Conservation (phyloP, 2,113 vertebrate species). For the Henicopernis longicauda region DNA sequence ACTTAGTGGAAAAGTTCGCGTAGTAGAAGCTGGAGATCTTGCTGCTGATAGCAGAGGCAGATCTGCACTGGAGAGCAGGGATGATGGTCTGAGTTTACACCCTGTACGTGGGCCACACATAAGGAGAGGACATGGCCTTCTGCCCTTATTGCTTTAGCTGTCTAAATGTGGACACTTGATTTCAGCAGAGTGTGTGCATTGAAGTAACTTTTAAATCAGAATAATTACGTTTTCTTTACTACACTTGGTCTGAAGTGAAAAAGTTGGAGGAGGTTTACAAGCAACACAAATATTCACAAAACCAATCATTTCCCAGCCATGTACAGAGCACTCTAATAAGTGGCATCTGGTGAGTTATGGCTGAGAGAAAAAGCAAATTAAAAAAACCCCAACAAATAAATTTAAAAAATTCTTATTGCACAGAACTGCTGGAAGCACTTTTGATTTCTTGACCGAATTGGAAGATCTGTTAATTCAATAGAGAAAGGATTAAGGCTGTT, state of each 20-base stretch:
- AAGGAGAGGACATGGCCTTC: background rate
- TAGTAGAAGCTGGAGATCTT: background rate
- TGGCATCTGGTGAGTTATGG: background rate
- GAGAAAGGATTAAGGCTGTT: background rate
- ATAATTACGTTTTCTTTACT: background rate
- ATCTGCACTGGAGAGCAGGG: background rate
- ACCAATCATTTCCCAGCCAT: background rate
- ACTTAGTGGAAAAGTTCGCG: background rate
- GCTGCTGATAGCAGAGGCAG: rapidly evolving
- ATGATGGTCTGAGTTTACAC: background rate
- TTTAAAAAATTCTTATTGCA: background rate
- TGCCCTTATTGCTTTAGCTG: background rate
- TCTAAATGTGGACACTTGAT: background rate
- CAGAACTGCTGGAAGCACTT: background rate
- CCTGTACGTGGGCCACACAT: background rate
- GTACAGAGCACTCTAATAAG: background rate
- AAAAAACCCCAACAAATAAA: background rate
- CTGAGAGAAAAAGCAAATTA: background rate
- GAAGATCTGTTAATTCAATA: background rate
- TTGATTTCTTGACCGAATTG: background rate
- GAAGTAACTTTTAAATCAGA: background rate
- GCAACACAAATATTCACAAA: background rate
- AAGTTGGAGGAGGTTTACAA: background rate
- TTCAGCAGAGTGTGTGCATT: background rate
- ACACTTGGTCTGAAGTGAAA: background rate